Conservation (phyloP, 1,140 invertebrate genomes). For the Solenopsis fugax region DNA sequence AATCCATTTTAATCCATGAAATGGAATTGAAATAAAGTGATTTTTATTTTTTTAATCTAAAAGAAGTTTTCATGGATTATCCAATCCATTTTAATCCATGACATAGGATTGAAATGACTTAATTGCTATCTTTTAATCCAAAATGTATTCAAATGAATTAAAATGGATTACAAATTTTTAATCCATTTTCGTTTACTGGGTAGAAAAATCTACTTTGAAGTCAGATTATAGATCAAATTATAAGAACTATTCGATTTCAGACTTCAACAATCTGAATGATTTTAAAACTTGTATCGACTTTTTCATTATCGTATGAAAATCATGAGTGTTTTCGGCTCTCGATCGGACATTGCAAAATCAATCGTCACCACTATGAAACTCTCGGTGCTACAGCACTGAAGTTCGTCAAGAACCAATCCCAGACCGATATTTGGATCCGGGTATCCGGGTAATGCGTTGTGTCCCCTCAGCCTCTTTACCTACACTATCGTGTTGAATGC, state of each 20-base stretch:
- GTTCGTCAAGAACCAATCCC: background rate
- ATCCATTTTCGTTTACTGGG: no score
- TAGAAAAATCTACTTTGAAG: background rate
- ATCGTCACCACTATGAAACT: background rate
- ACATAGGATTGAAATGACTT: no score
- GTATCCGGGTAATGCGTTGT: background rate
- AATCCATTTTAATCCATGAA: no score
- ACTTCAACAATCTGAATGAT: background rate
- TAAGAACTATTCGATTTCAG: background rate
- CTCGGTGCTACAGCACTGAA: background rate
- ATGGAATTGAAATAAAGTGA: no score
- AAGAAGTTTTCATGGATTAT: no score
- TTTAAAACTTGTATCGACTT: background rate
- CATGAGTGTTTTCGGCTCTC: background rate
- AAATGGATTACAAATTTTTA: no score
- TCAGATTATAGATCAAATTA: background rate
- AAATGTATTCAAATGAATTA: no score
- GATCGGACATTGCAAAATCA: background rate
- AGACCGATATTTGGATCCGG: background rate
- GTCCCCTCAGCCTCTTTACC: background rate
- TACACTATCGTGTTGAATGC: background rate
- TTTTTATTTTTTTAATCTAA: no score
- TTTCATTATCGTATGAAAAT: background rate
- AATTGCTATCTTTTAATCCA: no score
- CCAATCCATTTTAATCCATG: no score